These are phyloP conservation scores for Chymomyza amoena DNA, from an alignment of 2,888 invertebrate species.

Conservation along the genomic window DNA sequence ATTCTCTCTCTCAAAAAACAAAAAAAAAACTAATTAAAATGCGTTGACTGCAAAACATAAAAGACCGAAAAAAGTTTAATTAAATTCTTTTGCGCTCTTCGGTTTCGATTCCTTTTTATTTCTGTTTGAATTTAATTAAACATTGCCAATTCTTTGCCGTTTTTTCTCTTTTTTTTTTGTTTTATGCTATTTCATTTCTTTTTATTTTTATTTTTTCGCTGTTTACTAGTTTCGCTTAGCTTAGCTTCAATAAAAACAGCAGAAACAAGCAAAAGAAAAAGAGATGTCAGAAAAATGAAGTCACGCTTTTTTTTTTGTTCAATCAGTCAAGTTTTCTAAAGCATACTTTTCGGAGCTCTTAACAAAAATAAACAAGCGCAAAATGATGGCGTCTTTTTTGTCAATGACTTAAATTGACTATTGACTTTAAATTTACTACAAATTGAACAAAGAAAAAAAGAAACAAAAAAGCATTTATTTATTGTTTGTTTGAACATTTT, in stretches of 20 bases:
- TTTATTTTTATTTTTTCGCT: background rate
- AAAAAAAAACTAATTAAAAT: conserved; percentile 65
- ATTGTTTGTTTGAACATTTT: conserved; percentile 8
- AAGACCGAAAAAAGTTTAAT: conserved; percentile 59
- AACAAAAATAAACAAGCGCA: conserved; percentile 60
- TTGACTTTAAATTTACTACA: conserved; percentile 36
- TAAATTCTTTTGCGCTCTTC: conserved; percentile 53
- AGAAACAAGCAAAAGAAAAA: background rate
- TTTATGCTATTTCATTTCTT: background rate
- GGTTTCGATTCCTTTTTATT: conserved; percentile 54
- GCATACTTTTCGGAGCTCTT: conserved; percentile 49
- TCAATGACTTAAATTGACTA: conserved; percentile 16
- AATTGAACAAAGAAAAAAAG: conserved; percentile 38
- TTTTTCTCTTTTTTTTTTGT: background rate
- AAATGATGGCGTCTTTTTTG: background rate
- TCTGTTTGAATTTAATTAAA: conserved; percentile 61
- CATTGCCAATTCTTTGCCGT: conserved; percentile 47
- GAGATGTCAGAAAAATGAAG: conserved; percentile 10
- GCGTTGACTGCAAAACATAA: conserved; percentile 37
- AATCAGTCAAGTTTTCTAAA: conserved; percentile 44
- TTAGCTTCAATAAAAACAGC: background rate
- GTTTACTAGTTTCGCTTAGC: background rate
- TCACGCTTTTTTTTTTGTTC: conserved; percentile 15
- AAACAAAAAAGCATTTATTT: conserved; percentile 15
- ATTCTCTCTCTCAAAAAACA: conserved; percentile 33